phyloP scores from a whole-genome alignment of 2,797 vertebrate genomes.

The Dromococcyx pavoninus region DNA sequence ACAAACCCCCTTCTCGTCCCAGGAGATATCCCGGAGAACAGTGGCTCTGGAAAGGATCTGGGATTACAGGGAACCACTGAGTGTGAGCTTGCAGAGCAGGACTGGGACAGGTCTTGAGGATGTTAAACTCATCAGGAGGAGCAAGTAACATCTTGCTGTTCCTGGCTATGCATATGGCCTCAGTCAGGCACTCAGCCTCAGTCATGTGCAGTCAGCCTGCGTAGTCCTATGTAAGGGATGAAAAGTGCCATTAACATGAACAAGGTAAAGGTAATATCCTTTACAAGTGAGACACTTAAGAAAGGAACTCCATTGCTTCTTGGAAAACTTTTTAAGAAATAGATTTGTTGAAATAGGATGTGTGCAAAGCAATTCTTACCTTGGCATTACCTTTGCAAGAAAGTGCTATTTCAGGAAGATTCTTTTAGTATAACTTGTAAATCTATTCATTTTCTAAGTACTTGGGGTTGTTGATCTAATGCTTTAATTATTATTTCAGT shows the following conservation, averaged over 20 bases:
- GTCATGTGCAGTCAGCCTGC: neutral
- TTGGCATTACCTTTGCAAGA: neutral
- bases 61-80: neutral
- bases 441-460: neutral
- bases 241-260: no score
- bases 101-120: neutral
- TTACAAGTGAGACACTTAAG: neutral
- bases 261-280: neutral
- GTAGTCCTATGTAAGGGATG: neutral
- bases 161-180: neutral
- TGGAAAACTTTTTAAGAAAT: neutral
- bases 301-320: neutral
- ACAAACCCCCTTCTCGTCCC: neutral
- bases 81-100: neutral
- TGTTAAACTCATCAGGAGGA: neutral
- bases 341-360: neutral
- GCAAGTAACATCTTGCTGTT: neutral
- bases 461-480: neutral
- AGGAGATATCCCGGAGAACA: neutral
- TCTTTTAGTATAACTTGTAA: neutral
- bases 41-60: neutral
- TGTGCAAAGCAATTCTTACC: neutral
- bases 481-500: neutral
- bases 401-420: neutral
- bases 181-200: neutral